Percentiles rank a stretch among this genome's conserved stretches.
Conservation (phyloP, 1,140 invertebrate species). For the Drosophila paulistorum region DNA sequence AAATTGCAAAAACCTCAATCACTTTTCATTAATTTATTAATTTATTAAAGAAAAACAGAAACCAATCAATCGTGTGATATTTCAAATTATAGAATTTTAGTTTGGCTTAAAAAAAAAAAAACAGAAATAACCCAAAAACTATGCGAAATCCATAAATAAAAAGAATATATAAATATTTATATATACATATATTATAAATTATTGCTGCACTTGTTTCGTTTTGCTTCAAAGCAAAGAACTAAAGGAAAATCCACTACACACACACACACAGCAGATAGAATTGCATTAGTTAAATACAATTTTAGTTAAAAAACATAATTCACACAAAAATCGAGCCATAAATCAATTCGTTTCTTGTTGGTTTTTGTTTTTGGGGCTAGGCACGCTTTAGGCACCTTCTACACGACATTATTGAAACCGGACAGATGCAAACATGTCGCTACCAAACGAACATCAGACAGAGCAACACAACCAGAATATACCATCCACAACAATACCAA, state of each 20-base stretch:
- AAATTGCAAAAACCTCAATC: slow-evolving; percentile 19
- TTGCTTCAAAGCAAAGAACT: slow-evolving; percentile 27
- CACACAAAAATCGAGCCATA: slow-evolving; percentile 12
- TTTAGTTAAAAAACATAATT: slow-evolving; percentile 39
- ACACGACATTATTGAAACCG: slow-evolving; percentile 37
- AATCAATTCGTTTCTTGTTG: slow-evolving; percentile 3
- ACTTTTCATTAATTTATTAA: slow-evolving; percentile 54
- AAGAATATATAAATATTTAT: slow-evolving; percentile 14
- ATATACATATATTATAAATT: slow-evolving; percentile 19
- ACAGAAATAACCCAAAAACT: slow-evolving; percentile 40
- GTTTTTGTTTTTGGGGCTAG: slow-evolving; percentile 25
- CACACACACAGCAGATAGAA: slow-evolving; percentile 6
- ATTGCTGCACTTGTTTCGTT: slow-evolving; percentile 10
- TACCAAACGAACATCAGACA: slow-evolving; percentile 59
- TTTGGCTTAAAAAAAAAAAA: slow-evolving; percentile 54
- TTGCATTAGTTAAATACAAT: slow-evolving; percentile 38
- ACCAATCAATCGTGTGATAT: slow-evolving; percentile 67
- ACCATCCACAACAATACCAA: slow-evolving; percentile 34
- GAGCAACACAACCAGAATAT: slow-evolving; percentile 48
- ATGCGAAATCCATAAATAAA: slow-evolving; percentile 43
- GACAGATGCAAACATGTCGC: slow-evolving; percentile 72
- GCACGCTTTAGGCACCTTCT: slow-evolving; percentile 33
- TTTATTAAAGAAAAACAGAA: slow-evolving; percentile 45
- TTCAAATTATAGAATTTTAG: slow-evolving; percentile 40
- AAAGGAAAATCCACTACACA: slow-evolving; percentile 26